Evolutionary conservation across 2,113 vertebrate species (phyloP), one percentile per base, ranked within the genome.

Genomic region (Aegithalos caudatus): DNA sequence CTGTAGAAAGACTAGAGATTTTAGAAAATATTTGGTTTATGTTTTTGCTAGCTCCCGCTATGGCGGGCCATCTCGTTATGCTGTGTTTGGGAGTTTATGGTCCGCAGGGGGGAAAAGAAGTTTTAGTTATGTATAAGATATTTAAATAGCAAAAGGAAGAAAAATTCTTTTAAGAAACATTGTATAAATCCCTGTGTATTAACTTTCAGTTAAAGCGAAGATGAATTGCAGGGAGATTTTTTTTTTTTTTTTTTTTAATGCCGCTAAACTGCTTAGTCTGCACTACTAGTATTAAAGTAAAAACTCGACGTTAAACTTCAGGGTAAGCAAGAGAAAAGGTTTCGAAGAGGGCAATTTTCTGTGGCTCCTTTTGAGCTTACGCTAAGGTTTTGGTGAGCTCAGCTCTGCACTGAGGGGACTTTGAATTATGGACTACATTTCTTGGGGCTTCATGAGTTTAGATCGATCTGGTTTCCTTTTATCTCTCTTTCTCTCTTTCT

Each of bases 251-350:
- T 90, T 90, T 78, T 72, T 5, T 2, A 0, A 90, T 50, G 47
- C 28, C 71, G 9, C 72, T 88, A 40, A 86, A 79, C 82, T 82
- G 57, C 60, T 37, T 73, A 73, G 72, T 81, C 84, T 94, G 86
- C 90, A 91, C 81, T 96, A 88, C 8, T 45, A 44, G 24, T 62
- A 86, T 80, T 57, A 19, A 92, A 92, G 48, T 28, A 20, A 58
- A 94, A 96, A 44, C 73, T 89, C 61, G 23, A 65, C 12, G 7
- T 71, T 53, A 96, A 97, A 97, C 78, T 82, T 92, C 48, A 76
- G 73, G 86, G 86, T 35, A 28, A 67, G 62, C 5, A 61, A 73
- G 22, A 17, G 10, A 73, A 92, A 37, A 61, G 84, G 27, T 70
- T 77, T 91, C 0, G 1, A 82, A 76, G 71, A 0, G 2, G 44